Conservation (phyloP, 2,888 invertebrate genomes). For the Taphrorychus bicolor region DNA sequence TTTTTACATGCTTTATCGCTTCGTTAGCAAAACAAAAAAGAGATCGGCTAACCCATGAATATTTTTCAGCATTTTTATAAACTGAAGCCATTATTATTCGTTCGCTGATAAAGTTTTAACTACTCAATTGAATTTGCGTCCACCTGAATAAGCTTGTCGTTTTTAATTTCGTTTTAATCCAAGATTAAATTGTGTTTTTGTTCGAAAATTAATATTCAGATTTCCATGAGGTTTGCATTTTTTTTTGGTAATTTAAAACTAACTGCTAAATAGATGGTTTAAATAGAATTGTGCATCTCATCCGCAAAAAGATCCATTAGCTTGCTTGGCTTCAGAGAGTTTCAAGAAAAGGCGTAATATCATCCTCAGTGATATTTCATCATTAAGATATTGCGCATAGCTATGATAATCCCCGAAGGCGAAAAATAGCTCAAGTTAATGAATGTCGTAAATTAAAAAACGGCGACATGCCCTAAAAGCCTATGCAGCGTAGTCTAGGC, state of each 20-base stretch:
- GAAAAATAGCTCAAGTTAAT: conserved; percentile 6
- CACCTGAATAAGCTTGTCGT: background rate
- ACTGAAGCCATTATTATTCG: background rate
- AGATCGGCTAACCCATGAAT: background rate
- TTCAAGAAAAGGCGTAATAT: background rate
- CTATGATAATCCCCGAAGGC: background rate
- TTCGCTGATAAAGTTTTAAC: background rate
- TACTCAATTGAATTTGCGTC: background rate
- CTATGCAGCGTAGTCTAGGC: conserved; percentile 1
- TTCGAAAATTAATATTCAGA: background rate
- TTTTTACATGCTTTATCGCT: background rate
- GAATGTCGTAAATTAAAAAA: conserved; percentile 7
- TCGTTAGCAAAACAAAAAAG: background rate
- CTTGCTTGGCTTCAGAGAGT: background rate
- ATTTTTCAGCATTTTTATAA: background rate
- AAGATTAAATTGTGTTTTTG: background rate
- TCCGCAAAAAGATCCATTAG: background rate
- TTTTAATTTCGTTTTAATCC: conserved; percentile 4
- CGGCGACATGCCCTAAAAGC: conserved; percentile 2
- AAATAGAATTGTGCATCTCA: too few species aligned
- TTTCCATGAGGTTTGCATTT: background rate
- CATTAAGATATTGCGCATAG: background rate
- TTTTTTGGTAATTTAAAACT: background rate
- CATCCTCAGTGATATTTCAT: conserved; percentile 2
- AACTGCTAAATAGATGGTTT: background rate